phyloP scores from a whole-genome alignment of 2,888 invertebrate species.

The Acleris sparsana region DNA sequence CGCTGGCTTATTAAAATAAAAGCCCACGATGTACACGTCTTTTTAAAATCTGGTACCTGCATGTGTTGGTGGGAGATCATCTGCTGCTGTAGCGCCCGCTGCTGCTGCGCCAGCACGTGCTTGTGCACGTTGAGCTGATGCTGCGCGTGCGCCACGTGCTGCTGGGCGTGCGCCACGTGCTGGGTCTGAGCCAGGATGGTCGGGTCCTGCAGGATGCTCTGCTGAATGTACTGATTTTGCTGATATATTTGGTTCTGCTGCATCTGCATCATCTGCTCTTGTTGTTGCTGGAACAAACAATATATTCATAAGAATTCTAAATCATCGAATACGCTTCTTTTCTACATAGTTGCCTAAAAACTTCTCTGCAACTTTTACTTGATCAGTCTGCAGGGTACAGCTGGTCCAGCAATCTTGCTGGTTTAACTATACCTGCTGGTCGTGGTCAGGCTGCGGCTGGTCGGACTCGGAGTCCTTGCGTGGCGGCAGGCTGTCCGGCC shows the following conservation, averaged over 20 bases:
- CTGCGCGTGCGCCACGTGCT: conserved; percentile 74
- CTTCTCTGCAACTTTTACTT: too few relatives aligned
- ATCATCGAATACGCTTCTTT: too few relatives aligned
- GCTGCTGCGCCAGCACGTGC: conserved; percentile 76
- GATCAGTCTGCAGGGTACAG: too few relatives aligned
- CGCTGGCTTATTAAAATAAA: too few relatives aligned
- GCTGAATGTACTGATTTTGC: conserved; percentile 60
- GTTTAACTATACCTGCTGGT: conserved; percentile 31
- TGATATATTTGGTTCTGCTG: conserved; percentile 58
- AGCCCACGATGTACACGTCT: too few relatives aligned
- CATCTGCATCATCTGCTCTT: conserved; percentile 63
- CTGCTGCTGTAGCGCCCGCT: conserved; percentile 78
- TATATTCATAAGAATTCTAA: conserved; percentile 22
- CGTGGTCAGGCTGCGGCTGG: conserved; percentile 54
- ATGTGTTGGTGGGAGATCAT: conserved; percentile 71
- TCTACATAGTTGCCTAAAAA: not conserved
- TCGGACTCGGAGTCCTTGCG: conserved; percentile 75
- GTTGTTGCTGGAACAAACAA: conserved; percentile 47
- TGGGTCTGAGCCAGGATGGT: conserved; percentile 70
- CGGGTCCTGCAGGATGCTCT: conserved; percentile 63
- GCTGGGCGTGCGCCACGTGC: conserved; percentile 76
- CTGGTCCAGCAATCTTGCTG: too few relatives aligned
- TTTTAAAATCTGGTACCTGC: conserved; percentile 43
- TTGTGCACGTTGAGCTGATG: conserved; percentile 78
- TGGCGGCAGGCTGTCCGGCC: conserved; percentile 70